Evolutionary conservation across 1,140 invertebrate genomes (phyloP).

Genomic region (Plodia interpunctella): DNA sequence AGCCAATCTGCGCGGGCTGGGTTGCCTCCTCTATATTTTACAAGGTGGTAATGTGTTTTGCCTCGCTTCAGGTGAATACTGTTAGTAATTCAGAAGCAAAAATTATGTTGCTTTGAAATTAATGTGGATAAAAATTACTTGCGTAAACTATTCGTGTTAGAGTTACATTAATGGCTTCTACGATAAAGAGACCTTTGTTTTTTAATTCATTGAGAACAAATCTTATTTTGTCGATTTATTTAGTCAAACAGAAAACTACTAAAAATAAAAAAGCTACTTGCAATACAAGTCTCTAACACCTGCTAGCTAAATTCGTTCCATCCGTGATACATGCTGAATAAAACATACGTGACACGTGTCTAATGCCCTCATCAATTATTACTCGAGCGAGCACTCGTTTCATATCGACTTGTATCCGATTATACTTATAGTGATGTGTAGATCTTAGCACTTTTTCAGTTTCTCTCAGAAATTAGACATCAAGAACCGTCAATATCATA

Average conservation of each 20-base stretch:
- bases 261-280: too few species aligned
- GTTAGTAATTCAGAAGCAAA: neutral
- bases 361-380: conserved; percentile 12
- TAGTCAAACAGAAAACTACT: too few species aligned
- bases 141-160: too few species aligned
- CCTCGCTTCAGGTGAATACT: conserved; percentile 2
- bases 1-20: conserved; percentile 63
- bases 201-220: too few species aligned
- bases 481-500: too few species aligned
- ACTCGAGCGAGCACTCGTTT: conserved; percentile 8
- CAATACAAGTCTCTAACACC: neutral
- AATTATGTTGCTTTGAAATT: conserved; percentile 3
- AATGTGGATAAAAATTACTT: neutral
- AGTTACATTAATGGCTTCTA: too few species aligned
- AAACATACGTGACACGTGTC: conserved; percentile 6
- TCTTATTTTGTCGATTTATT: too few species aligned
- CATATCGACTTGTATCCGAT: conserved; percentile 9
- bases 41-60: conserved; percentile 68
- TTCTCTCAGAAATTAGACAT: too few species aligned
- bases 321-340: conserved; percentile 1
- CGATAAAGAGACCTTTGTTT: too few species aligned
- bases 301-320: neutral
- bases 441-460: neutral
- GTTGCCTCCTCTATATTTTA: conserved; percentile 69
- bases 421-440: neutral